Evolutionary conservation across 1,140 invertebrate species (phyloP).

Genomic region (Cydia fagiglandana): DNA sequence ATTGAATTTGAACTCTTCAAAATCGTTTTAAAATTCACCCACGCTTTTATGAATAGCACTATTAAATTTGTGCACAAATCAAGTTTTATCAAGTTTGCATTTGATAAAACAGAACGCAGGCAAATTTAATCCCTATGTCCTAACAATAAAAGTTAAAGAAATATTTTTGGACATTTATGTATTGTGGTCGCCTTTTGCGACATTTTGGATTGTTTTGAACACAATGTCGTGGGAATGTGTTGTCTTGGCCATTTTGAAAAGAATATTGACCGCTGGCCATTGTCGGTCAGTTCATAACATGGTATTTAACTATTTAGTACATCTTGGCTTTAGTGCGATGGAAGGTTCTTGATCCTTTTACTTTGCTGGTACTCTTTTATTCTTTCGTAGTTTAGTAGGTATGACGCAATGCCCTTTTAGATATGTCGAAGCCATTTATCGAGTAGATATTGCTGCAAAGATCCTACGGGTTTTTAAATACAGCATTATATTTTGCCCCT

Average conservation of each 20-base stretch:
- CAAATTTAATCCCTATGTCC: background rate
- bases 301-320: constrained; percentile 50
- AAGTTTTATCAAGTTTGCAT: background rate
- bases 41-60: background rate
- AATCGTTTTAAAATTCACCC: constrained; percentile 18
- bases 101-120: background rate
- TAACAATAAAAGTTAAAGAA: background rate
- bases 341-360: background rate
- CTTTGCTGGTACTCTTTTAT: too few species aligned
- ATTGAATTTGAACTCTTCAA: constrained; percentile 36
- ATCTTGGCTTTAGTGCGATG: background rate
- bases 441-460: too few species aligned
- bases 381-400: too few species aligned
- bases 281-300: constrained; percentile 65
- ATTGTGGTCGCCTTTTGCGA: constrained; percentile 54
- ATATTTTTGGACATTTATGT: background rate
- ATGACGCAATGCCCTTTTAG: too few species aligned
- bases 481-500: too few species aligned
- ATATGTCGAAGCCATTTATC: too few species aligned
- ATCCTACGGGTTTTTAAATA: too few species aligned
- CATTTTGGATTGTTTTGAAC: constrained; percentile 56
- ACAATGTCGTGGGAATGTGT: constrained; percentile 62
- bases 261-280: constrained; percentile 63
- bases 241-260: constrained; percentile 51
- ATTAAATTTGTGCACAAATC: background rate